These are phyloP conservation scores for Corydoras sp. DNA, from an alignment of 2,113 vertebrate species.

Conservation along the genomic window DNA sequence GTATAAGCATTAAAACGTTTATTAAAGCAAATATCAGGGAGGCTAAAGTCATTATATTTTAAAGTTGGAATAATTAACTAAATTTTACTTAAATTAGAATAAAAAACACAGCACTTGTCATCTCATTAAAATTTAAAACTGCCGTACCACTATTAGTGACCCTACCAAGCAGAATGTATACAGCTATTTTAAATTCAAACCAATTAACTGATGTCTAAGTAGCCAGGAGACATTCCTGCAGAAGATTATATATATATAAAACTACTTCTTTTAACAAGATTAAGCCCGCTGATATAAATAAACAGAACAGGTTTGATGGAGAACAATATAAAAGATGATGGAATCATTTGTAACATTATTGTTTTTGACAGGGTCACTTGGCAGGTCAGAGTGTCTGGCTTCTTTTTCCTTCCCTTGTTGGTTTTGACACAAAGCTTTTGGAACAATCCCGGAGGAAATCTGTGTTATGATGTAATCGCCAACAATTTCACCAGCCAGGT, in stretches of 20 bases:
- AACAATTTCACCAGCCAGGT: conserved; percentile 2
- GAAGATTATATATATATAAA: no score
- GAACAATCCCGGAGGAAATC: conserved; percentile 41
- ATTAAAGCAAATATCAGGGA: no score
- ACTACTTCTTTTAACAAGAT: background rate
- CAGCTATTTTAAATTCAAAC: no score
- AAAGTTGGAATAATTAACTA: no score
- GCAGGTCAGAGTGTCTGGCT: conserved; percentile 22
- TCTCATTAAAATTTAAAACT: no score
- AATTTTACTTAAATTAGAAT: no score
- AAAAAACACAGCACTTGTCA: no score
- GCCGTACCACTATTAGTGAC: no score
- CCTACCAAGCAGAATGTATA: no score
- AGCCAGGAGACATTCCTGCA: background rate
- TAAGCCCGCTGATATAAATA: background rate
- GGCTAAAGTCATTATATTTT: no score
- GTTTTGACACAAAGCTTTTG: conserved; percentile 35
- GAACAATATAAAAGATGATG: background rate
- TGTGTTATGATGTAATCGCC: conserved; percentile 35
- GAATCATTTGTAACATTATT: background rate
- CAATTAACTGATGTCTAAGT: background rate
- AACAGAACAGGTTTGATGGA: background rate
- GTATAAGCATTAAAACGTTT: no score
- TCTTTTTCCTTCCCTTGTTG: conserved; percentile 17
- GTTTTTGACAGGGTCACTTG: conserved; percentile 8